phyloP scores from a whole-genome alignment of 2,113 vertebrate genomes.

The Nyctereutes procyonoides region DNA sequence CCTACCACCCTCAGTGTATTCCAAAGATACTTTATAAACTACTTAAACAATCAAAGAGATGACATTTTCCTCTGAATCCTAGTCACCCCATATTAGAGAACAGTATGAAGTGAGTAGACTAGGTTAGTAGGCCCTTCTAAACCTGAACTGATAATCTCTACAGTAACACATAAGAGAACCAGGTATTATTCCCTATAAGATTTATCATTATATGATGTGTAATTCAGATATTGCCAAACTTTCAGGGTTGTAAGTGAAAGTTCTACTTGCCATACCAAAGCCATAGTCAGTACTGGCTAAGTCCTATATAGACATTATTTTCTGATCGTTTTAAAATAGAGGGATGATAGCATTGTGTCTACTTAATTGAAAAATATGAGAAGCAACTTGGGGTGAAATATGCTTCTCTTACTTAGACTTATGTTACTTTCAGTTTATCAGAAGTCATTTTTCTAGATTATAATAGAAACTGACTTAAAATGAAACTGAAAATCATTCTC shows the following conservation, averaged over 20 bases:
- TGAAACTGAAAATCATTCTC: constrained; percentile 41
- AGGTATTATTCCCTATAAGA: neutral
- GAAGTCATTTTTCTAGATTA: neutral
- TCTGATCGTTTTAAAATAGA: neutral
- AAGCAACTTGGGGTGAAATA: neutral
- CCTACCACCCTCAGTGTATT: neutral
- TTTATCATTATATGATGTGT: neutral
- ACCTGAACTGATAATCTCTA: constrained; percentile 47
- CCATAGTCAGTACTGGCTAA: neutral
- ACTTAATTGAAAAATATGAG: constrained; percentile 52
- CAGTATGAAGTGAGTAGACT: constrained; percentile 8
- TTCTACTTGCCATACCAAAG: neutral
- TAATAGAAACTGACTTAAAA: constrained; percentile 52
- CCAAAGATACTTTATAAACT: constrained; percentile 44
- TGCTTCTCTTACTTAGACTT: constrained; percentile 33
- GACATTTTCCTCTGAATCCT: constrained; percentile 28
- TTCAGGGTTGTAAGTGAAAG: neutral
- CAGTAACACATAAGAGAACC: constrained; percentile 16
- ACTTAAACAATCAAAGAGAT: constrained; percentile 7
- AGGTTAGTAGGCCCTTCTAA: constrained; percentile 48
- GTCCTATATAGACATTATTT: constrained; percentile 9
- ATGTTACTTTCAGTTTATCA: constrained; percentile 48
- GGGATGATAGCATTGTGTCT: constrained; percentile 11
- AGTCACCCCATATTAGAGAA: neutral
- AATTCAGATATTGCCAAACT: neutral